phyloP scores from a whole-genome alignment of 2,888 invertebrate genomes.

The Aspidiotus destructor region DNA sequence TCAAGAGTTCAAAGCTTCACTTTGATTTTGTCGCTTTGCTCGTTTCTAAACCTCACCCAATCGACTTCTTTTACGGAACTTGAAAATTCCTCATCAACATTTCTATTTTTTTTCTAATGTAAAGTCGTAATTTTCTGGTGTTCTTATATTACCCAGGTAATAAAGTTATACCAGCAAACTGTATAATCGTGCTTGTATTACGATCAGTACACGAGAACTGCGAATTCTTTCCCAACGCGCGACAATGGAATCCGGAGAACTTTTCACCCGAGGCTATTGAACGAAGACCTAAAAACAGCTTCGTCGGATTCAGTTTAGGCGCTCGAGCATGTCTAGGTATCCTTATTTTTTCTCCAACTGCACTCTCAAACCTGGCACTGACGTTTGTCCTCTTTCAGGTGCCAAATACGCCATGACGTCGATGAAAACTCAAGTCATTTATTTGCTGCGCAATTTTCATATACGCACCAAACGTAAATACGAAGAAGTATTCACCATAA shows the following conservation, averaged over 20 bases:
- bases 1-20: too few relatives aligned
- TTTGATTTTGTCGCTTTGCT: too few relatives aligned
- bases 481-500: background rate
- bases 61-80: too few relatives aligned
- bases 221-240: background rate
- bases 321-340: conserved; percentile 10
- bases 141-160: background rate
- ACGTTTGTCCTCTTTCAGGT: background rate
- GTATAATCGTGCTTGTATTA: background rate
- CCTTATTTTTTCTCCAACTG: background rate
- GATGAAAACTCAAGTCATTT: conserved; percentile 12
- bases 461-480: background rate
- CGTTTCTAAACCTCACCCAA: too few relatives aligned
- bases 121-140: too few relatives aligned
- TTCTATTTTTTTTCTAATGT: too few relatives aligned
- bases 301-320: conserved; percentile 12
- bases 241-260: conserved; percentile 8
- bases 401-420: conserved; percentile 15
- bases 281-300: background rate
- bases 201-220: conserved; percentile 10
- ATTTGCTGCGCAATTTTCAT: conserved; percentile 5
- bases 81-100: too few relatives aligned
- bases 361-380: background rate
- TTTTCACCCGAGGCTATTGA: conserved; percentile 6
- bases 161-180: conserved; percentile 10